Percentiles rank a stretch among this genome's conserved stretches.
phyloP scores from a whole-genome alignment of 2,888 invertebrate genomes.

The Ophioninae sp. region DNA sequence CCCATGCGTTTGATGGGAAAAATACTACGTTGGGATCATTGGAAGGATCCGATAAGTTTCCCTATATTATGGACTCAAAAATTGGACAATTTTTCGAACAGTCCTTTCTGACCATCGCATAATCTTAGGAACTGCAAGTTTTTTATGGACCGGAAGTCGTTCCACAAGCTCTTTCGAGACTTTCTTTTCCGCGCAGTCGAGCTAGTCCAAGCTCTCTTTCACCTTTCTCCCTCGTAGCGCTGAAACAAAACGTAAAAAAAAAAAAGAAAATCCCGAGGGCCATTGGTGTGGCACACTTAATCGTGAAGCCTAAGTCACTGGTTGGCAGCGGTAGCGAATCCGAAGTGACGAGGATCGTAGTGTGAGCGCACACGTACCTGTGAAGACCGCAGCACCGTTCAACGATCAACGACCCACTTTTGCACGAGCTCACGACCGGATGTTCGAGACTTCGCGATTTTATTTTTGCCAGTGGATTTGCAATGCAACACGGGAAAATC shows the following conservation, averaged over 20 bases:
- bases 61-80: too few species aligned
- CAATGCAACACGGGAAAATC: background rate
- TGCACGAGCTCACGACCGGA: constrained; percentile 29
- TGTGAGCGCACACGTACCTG: constrained; percentile 22
- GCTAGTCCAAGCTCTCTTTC: background rate
- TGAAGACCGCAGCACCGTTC: constrained; percentile 23
- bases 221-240: background rate
- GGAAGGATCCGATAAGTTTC: too few species aligned
- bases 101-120: too few species aligned
- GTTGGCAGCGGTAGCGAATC: constrained; percentile 43
- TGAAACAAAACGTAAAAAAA: constrained; percentile 13
- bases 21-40: too few species aligned
- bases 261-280: constrained; percentile 26
- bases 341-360: constrained; percentile 30
- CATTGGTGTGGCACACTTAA: constrained; percentile 63
- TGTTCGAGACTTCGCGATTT: constrained; percentile 14
- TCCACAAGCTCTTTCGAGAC: constrained; percentile 30
- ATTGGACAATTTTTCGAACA: too few species aligned
- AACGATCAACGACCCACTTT: constrained; percentile 56
- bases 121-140: too few species aligned
- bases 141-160: too few species aligned
- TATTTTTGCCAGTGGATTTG: background rate
- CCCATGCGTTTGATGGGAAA: too few species aligned
- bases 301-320: constrained; percentile 64
- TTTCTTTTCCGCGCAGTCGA: constrained; percentile 14